phyloP scores from a whole-genome alignment of 2,888 invertebrate species.

The Sarcophaga caerulescens region DNA sequence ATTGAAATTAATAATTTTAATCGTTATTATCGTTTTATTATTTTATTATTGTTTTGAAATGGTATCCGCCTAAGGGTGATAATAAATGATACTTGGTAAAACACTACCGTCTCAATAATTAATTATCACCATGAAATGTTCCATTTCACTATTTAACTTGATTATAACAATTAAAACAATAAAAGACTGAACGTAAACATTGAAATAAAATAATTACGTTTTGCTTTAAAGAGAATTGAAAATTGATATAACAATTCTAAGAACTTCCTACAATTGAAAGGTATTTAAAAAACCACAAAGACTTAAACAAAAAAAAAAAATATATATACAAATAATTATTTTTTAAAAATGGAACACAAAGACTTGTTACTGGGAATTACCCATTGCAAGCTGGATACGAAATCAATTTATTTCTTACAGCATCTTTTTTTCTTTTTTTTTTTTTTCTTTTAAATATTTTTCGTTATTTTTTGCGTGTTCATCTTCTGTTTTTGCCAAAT shows the following conservation, averaged over 20 bases:
- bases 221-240: background rate
- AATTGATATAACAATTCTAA: background rate
- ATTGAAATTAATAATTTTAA: background rate
- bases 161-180: conserved; percentile 21
- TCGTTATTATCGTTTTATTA: background rate
- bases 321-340: background rate
- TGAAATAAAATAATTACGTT: background rate
- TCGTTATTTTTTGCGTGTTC: background rate
- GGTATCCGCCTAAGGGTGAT: background rate
- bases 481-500: conserved; percentile 21
- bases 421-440: conserved; percentile 16
- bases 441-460: background rate
- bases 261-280: conserved; percentile 10
- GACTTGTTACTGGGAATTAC: conserved; percentile 27
- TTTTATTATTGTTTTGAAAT: background rate
- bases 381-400: conserved; percentile 7
- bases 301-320: background rate
- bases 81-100: conserved; percentile 10
- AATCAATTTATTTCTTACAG: conserved; percentile 37
- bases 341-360: background rate
- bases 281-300: background rate
- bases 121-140: background rate
- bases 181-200: background rate
- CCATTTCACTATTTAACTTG: background rate
- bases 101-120: conserved; percentile 10